Evolutionary conservation across 2,797 vertebrate genomes (phyloP), one percentile per base, ranked within the genome.

Genomic region (Sternarchorhynchus goeldii): DNA sequence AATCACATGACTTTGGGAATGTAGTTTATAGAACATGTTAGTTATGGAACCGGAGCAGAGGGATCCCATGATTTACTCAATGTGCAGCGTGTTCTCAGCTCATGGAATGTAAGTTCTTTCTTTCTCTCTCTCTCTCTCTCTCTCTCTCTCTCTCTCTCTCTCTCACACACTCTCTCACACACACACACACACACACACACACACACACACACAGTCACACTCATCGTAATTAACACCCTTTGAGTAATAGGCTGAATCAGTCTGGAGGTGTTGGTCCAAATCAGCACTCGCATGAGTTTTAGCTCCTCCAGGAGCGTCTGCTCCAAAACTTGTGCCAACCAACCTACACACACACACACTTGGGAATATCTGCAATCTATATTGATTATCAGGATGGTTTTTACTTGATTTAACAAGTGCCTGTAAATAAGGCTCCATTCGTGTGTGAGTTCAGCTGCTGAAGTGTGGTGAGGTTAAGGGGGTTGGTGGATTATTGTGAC

Each of bases 171-270:
- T 2, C 45, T 78, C 36, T 39, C 74, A 79, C 72, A 76, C 29
- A 60, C 45, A 50, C 45, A 36, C 34, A 36, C 34, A 36, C 34
- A 36, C 34, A 36, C 17, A 71, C 56, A 73, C 68, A 73, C 59
- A 76, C 67, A 76, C 55, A 75, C 8, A 20, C 64, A 69, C 31
- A 80, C 53, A 80, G 73, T 79, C 80, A 79, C 29, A 53, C 80
- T 77, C 41, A 16, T 45, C 79, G 81, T 81, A 86, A 85, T 88
- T 82, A 85, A 77, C 84, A 82, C 82, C 78, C 80, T 78, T 79
- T 84, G 85, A 84, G 82, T 82, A 84, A 85, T 81, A 78, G 85
- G 55, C 78, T 78, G 78, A 84, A 80, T 80, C 78, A 82, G 76
- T 78, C 78, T 31, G 50, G 59, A 83, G 83, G 82, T 82, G 85